phyloP scores from a whole-genome alignment of 2,797 vertebrate species.

The Manis crassicaudata region DNA sequence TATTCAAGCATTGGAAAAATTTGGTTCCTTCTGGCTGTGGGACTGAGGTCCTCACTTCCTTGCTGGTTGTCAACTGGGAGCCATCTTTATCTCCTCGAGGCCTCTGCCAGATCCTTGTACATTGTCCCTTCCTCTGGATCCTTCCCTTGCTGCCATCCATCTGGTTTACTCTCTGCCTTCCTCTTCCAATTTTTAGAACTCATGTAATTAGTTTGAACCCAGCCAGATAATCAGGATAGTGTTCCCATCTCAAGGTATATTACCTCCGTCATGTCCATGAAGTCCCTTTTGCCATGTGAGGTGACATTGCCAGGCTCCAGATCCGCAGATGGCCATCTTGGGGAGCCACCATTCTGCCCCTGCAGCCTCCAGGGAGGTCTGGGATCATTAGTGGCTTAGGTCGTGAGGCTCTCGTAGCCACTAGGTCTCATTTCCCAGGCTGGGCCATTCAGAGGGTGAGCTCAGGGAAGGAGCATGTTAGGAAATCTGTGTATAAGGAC shows the following conservation, averaged over 20 bases:
- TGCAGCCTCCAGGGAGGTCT: not conserved
- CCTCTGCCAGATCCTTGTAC: not conserved
- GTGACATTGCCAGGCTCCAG: not conserved
- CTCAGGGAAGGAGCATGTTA: not conserved
- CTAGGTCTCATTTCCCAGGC: not conserved
- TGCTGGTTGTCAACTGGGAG: not conserved
- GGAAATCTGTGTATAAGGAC: not conserved
- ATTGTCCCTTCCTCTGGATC: not conserved
- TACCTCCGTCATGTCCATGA: not conserved
- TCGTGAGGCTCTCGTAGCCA: fast-evolving
- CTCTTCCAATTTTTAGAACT: not conserved
- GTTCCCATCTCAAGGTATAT: not conserved
- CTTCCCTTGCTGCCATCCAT: fast-evolving
- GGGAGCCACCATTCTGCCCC: not conserved
- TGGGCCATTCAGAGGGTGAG: not conserved
- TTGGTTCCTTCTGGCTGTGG: not conserved
- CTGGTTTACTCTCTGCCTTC: not conserved
- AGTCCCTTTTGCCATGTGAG: not conserved
- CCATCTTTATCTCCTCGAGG: fast-evolving
- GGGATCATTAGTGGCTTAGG: not conserved
- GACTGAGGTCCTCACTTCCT: not conserved
- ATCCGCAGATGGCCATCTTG: too few relatives aligned
- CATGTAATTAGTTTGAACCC: not conserved
- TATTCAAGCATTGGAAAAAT: not conserved
- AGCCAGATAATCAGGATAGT: not conserved